Conservation (phyloP, 92 coral and sea anemone species). For the Zoanthus gigantus region DNA sequence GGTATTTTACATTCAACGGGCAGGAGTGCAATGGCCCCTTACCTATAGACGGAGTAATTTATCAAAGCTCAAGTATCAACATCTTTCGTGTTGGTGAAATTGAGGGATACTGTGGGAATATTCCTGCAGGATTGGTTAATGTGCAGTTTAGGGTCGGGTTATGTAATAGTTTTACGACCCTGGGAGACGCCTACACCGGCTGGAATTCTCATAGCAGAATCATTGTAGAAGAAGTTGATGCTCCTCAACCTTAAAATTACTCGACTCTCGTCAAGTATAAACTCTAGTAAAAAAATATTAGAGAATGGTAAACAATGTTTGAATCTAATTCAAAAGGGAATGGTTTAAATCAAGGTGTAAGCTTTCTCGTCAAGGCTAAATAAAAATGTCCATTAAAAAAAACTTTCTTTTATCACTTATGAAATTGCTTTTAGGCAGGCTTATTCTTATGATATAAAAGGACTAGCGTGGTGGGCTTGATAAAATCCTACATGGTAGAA, state of each 20-base stretch:
- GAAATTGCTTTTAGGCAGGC: no score
- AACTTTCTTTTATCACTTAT: no score
- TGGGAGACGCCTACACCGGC: constrained; percentile 1
- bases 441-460: no score
- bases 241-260: constrained; percentile 7
- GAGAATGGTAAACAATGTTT: no score
- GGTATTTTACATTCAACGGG: constrained; percentile 37
- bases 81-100: neutral
- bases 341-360: no score
- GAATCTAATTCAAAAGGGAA: no score
- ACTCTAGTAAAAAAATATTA: no score
- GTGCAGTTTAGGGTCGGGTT: constrained; percentile 7
- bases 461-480: no score
- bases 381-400: no score
- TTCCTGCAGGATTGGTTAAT: constrained; percentile 22
- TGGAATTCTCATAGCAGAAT: constrained; percentile 23
- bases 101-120: constrained; percentile 12
- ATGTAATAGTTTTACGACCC: neutral
- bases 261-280: no score
- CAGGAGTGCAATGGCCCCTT: neutral
- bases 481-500: no score
- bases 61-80: neutral
- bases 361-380: no score
- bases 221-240: constrained; percentile 8
- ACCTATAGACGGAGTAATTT: constrained; percentile 26